phyloP scores from a whole-genome alignment of 1,140 invertebrate species.

The Gyrodactylus bullatarudis region DNA sequence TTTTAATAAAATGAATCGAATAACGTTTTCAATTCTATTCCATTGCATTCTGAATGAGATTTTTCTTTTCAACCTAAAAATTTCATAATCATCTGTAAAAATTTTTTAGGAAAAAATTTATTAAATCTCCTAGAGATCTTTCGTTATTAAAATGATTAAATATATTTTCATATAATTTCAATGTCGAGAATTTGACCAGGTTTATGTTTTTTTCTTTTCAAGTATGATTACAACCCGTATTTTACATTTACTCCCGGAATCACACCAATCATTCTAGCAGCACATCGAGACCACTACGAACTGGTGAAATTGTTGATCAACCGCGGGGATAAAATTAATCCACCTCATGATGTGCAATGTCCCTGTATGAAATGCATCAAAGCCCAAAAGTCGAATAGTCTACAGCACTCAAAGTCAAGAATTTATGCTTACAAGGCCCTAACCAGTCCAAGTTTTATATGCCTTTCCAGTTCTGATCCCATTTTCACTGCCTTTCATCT shows the following conservation, averaged over 20 bases:
- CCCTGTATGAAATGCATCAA: conserved; percentile 25
- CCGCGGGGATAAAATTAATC: conserved; percentile 16
- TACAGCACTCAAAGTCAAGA: conserved; percentile 14
- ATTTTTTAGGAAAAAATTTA: neutral
- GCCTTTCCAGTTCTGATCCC: conserved; percentile 29
- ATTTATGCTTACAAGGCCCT: conserved; percentile 17
- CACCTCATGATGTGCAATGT: conserved; percentile 28
- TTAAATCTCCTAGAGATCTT: neutral
- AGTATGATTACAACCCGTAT: conserved; percentile 7
- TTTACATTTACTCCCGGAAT: conserved; percentile 20
- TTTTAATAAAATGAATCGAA: no score
- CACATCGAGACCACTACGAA: conserved; percentile 18
- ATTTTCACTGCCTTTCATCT: conserved; percentile 30
- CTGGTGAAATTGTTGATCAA: conserved; percentile 17
- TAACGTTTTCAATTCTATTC: no score
- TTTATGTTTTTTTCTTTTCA: neutral
- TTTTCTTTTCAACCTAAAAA: no score
- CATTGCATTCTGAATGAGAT: no score
- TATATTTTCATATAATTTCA: no score
- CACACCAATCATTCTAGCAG: conserved; percentile 17
- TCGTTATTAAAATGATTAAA: neutral
- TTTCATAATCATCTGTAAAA: neutral
- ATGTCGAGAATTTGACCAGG: neutral
- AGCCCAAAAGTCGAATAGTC: conserved; percentile 17
- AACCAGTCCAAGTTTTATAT: conserved; percentile 26